A percentile compares a stretch with the other conserved stretches of the same genome.
Conservation (phyloP, 2,113 vertebrate genomes). For the Malurus alboscapulatus region DNA sequence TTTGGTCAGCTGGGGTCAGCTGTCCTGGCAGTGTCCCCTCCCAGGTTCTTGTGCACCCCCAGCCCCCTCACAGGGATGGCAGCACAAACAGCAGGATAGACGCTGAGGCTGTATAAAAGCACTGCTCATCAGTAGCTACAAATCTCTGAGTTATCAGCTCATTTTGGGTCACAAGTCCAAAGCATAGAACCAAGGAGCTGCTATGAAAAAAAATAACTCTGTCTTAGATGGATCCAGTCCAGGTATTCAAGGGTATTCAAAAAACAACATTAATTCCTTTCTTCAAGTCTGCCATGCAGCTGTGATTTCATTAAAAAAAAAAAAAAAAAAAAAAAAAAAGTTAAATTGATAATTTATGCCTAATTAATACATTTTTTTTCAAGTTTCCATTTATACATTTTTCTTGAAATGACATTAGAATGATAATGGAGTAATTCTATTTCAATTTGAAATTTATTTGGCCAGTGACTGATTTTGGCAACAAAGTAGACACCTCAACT, state of each 20-base stretch:
- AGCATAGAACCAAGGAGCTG: background rate
- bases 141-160: background rate
- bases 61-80: accelerated
- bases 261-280: background rate
- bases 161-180: background rate
- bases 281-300: background rate
- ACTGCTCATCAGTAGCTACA: background rate
- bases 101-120: background rate
- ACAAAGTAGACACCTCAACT: background rate
- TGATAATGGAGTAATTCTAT: background rate
- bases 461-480: background rate
- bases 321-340: too few species aligned
- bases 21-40: background rate
- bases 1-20: background rate
- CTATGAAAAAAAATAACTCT: background rate
- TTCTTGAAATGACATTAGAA: background rate
- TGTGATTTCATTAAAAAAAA: background rate
- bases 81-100: background rate
- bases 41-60: accelerated
- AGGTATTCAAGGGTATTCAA: background rate
- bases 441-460: background rate
- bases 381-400: background rate
- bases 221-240: background rate
- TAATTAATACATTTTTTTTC: background rate
- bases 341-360: background rate